phyloP scores from a whole-genome alignment of 1,140 invertebrate species.

The Metaphire vulgaris region DNA sequence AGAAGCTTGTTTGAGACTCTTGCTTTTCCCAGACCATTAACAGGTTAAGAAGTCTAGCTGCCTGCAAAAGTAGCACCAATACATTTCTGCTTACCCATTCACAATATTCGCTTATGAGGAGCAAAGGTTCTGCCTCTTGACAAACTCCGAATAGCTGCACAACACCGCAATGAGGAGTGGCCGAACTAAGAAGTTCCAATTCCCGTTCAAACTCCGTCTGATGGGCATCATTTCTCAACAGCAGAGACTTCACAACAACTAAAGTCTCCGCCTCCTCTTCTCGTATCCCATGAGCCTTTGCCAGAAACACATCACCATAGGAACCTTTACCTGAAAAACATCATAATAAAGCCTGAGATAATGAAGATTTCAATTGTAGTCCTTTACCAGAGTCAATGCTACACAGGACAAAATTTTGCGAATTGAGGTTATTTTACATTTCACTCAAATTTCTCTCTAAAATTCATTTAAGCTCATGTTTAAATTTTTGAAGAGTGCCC shows the following conservation, averaged over 20 bases:
- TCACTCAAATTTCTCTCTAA: too few relatives aligned
- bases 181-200: constrained; percentile 75
- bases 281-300: constrained; percentile 56
- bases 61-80: neutral
- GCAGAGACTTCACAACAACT: constrained; percentile 66
- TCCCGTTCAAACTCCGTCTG: constrained; percentile 75
- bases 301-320: constrained; percentile 80
- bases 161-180: constrained; percentile 71
- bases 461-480: too few relatives aligned
- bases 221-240: constrained; percentile 68
- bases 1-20: too few relatives aligned
- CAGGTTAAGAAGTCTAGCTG: too few relatives aligned
- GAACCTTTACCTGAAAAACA: constrained; percentile 71
- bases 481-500: too few relatives aligned
- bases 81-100: constrained; percentile 66
- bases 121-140: constrained; percentile 74
- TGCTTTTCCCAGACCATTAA: too few relatives aligned
- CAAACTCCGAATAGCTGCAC: constrained; percentile 73
- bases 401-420: too few relatives aligned
- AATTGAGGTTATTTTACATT: too few relatives aligned
- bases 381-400: too few relatives aligned
- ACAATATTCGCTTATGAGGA: constrained; percentile 82
- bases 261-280: constrained; percentile 55
- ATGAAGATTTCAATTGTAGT: too few relatives aligned
- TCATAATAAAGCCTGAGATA: too few relatives aligned